Evolutionary conservation across 2,113 vertebrate genomes (phyloP).

Genomic region (Synchiropus splendidus): DNA sequence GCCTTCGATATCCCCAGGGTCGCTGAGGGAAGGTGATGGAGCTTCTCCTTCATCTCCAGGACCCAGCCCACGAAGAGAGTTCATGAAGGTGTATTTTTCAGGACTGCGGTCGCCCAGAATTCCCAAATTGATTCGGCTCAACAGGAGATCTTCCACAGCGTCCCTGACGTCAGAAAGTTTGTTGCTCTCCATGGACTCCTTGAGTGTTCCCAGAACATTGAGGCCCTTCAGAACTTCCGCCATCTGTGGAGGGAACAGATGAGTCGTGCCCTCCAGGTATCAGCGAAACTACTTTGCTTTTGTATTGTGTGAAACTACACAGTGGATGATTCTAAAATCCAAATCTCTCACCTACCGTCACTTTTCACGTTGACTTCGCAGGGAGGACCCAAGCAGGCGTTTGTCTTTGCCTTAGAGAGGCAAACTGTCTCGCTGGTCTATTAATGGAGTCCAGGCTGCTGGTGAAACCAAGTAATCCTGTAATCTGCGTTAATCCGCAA

Average conservation of each 20-base stretch:
- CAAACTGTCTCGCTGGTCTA: no score
- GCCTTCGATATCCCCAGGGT: constrained; percentile 36
- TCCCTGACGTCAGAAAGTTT: constrained; percentile 60
- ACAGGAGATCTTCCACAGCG: constrained; percentile 65
- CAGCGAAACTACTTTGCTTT: no score
- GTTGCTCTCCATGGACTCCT: constrained; percentile 61
- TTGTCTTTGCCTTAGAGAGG: no score
- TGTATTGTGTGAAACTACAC: no score
- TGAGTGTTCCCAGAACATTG: constrained; percentile 58
- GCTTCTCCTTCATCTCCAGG: constrained; percentile 44
- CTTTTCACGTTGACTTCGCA: no score
- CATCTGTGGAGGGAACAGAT: constrained; percentile 36
- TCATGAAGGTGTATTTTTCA: constrained; percentile 55
- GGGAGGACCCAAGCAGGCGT: no score
- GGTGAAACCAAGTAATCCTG: constrained; percentile 57
- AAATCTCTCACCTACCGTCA: no score
- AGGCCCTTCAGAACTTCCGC: constrained; percentile 54
- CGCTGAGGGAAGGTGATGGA: constrained; percentile 6
- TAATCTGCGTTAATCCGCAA: constrained; percentile 50
- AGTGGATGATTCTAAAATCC: no score
- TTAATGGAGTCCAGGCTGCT: constrained; percentile 12
- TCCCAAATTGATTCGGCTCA: constrained; percentile 60
- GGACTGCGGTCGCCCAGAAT: constrained; percentile 42
- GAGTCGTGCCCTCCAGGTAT: no score
- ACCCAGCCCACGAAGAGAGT: constrained; percentile 53